Conservation (phyloP, 2,113 vertebrate genomes). For the Hystrix cristata region DNA sequence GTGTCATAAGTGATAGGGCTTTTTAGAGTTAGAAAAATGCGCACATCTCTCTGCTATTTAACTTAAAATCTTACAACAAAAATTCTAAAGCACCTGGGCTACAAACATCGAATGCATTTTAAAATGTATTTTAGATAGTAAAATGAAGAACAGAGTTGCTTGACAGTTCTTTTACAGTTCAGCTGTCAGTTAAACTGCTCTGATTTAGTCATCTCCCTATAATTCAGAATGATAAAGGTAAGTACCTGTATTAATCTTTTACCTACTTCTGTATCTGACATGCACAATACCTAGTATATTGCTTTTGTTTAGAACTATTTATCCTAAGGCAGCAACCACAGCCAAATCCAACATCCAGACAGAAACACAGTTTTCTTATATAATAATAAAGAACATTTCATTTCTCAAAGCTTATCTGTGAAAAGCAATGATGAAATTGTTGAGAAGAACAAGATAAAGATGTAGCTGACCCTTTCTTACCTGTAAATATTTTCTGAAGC, state of each 20-base stretch:
- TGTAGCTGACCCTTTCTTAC: neutral
- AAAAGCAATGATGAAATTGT: neutral
- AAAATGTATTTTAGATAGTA: neutral
- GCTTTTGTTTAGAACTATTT: neutral
- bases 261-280: neutral
- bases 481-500: neutral
- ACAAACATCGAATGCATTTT: neutral
- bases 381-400: neutral
- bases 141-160: neutral
- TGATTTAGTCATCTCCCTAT: neutral
- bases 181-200: neutral
- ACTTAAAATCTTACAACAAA: neutral
- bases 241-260: neutral
- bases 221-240: neutral
- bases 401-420: constrained; percentile 30
- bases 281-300: neutral
- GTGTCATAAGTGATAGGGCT: too few relatives aligned
- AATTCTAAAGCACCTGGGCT: neutral
- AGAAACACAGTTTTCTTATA: neutral
- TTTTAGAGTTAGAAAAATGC: neutral
- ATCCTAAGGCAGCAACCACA: neutral
- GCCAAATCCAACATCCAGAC: neutral
- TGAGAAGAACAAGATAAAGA: neutral
- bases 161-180: neutral
- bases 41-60: neutral